Evolutionary conservation across 2,797 vertebrate genomes (phyloP).

Genomic region (Myotis vivesi): DNA sequence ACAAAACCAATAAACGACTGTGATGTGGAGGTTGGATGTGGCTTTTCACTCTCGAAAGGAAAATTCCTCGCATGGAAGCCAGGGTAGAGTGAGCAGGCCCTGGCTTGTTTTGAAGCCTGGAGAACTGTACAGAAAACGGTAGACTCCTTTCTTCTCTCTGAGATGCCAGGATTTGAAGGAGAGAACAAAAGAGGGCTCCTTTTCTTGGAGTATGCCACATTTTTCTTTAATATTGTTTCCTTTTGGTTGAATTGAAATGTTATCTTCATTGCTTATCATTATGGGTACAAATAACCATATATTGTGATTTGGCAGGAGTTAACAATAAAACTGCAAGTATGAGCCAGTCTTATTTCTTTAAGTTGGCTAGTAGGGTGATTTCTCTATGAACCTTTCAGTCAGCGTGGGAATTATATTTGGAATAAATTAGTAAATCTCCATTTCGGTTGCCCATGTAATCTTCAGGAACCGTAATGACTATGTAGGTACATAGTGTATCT

Average conservation of each 20-base stretch:
- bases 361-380: conserved; percentile 71
- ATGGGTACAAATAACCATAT: conserved; percentile 6
- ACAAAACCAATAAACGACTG: not conserved
- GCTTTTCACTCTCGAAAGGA: not conserved
- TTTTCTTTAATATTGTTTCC: not conserved
- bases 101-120: not conserved
- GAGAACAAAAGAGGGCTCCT: not conserved
- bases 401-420: conserved; percentile 75
- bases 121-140: not conserved
- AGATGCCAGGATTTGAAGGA: not conserved
- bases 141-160: not conserved
- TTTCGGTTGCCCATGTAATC: conserved; percentile 59
- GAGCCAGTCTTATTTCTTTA: conserved; percentile 7
- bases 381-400: conserved; percentile 69
- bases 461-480: conserved; percentile 72
- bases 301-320: not conserved
- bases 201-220: not conserved
- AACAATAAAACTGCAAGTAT: not conserved
- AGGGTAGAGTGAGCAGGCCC: not conserved
- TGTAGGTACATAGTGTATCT: conserved; percentile 65
- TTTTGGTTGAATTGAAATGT: conserved; percentile 37
- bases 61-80: not conserved
- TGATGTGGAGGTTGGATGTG: not conserved
- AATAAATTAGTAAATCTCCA: conserved; percentile 76
- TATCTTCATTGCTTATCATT: not conserved